phyloP scores from a whole-genome alignment of 2,797 vertebrate species.

The Garrulus glandarius region DNA sequence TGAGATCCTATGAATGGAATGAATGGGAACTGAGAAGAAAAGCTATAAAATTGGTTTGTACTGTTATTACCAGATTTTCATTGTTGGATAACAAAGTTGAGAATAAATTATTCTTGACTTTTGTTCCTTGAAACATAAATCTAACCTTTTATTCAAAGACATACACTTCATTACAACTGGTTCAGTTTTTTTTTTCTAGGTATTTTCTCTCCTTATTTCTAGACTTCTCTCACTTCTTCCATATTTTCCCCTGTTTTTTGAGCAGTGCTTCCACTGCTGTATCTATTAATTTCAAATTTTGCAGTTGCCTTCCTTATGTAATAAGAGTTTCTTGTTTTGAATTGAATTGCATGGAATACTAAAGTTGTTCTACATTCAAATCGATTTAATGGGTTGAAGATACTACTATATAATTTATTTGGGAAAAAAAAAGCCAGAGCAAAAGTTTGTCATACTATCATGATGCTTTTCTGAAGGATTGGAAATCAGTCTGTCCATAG shows the following conservation, averaged over 20 bases:
- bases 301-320: background rate
- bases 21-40: slow-evolving; percentile 92
- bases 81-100: background rate
- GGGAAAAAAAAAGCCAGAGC: background rate
- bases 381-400: background rate
- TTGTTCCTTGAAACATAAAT: background rate
- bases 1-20: slow-evolving; percentile 90
- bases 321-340: background rate
- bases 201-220: background rate
- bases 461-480: background rate
- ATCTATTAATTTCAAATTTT: background rate
- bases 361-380: background rate
- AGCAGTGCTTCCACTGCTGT: background rate
- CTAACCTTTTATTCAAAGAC: background rate
- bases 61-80: background rate
- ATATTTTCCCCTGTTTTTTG: background rate
- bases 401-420: background rate
- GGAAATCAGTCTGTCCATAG: background rate
- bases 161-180: background rate
- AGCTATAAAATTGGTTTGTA: slow-evolving; percentile 90
- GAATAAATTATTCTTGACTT: background rate
- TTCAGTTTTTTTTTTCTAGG: background rate
- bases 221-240: background rate
- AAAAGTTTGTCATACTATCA: background rate
- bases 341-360: background rate